phyloP scores from a whole-genome alignment of 2,888 invertebrate species.

The Dinocampus coccinellae region DNA sequence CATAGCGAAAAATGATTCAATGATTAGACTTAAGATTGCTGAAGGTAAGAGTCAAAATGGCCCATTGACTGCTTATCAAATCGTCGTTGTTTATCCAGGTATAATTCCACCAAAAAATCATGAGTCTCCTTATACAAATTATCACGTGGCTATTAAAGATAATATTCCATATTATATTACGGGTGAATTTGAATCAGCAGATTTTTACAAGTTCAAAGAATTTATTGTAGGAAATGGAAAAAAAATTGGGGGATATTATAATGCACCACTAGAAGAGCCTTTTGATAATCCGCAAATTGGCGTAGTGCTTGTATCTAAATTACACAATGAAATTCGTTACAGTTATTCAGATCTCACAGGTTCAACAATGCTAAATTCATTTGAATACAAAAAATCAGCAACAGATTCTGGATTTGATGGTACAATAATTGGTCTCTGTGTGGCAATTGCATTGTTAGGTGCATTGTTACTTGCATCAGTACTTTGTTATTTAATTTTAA shows the following conservation, averaged over 20 bases:
- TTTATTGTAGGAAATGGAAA: slow-evolving; percentile 85
- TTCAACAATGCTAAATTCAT: not conserved
- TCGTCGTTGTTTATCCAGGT: slow-evolving; percentile 79
- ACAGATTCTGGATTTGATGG: slow-evolving; percentile 32
- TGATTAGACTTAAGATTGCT: slow-evolving; percentile 77
- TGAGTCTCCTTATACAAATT: slow-evolving; percentile 72
- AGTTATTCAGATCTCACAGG: slow-evolving; percentile 59
- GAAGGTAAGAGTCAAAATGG: slow-evolving; percentile 82
- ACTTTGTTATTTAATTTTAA: slow-evolving; percentile 75
- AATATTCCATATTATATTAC: slow-evolving; percentile 85
- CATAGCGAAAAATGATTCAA: slow-evolving; percentile 73
- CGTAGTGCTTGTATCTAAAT: slow-evolving; percentile 70
- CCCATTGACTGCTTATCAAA: slow-evolving; percentile 80
- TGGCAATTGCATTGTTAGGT: slow-evolving; percentile 81
- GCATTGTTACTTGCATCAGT: slow-evolving; percentile 76
- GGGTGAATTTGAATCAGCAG: slow-evolving; percentile 81
- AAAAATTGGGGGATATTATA: slow-evolving; percentile 81
- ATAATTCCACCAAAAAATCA: slow-evolving; percentile 75
- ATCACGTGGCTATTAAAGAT: slow-evolving; percentile 76
- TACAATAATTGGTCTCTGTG: slow-evolving; percentile 69
- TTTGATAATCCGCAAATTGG: slow-evolving; percentile 55
- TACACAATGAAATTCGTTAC: slow-evolving; percentile 65
- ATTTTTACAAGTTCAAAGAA: slow-evolving; percentile 69
- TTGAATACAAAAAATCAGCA: slow-evolving; percentile 26
- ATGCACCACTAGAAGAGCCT: slow-evolving; percentile 76